These are phyloP conservation scores for Heterodera carotae DNA, from an alignment of 1,140 invertebrate genomes.

Conservation along the genomic window DNA sequence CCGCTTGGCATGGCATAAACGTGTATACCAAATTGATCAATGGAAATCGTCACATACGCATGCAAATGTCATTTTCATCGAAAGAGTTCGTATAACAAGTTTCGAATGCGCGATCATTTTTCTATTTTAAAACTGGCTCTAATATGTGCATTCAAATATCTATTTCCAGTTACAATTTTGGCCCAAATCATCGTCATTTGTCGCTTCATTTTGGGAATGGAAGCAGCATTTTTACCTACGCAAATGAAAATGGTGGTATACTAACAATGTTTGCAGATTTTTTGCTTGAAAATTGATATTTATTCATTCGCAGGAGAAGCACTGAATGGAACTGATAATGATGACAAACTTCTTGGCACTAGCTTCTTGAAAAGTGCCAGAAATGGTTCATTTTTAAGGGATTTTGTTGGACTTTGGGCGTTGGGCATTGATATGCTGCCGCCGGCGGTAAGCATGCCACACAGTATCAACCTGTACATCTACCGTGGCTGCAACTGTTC, in stretches of 20 bases:
- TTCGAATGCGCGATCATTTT: too few species aligned
- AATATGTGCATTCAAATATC: background rate
- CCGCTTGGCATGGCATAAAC: background rate
- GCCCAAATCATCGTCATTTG: background rate
- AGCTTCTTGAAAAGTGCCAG: background rate
- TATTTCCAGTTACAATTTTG: background rate
- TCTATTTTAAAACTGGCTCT: too few species aligned
- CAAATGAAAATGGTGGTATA: too few species aligned
- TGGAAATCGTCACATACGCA: background rate
- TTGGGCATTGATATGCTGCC: background rate
- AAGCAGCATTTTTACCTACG: background rate
- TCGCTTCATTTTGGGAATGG: background rate
- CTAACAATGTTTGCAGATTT: too few species aligned
- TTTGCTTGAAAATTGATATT: background rate
- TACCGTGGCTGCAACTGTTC: slow-evolving; percentile 18
- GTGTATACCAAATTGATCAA: background rate
- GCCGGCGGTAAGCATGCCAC: background rate
- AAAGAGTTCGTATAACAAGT: background rate
- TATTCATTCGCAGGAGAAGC: background rate
- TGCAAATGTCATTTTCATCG: background rate
- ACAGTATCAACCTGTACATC: background rate
- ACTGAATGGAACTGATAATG: background rate
- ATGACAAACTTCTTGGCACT: background rate
- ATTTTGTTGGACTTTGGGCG: slow-evolving; percentile 18
- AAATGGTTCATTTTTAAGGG: slow-evolving; percentile 9